Evolutionary conservation across 2,888 invertebrate species (phyloP), one percentile per base, ranked within the genome.

Genomic region (Empis stercorea): DNA sequence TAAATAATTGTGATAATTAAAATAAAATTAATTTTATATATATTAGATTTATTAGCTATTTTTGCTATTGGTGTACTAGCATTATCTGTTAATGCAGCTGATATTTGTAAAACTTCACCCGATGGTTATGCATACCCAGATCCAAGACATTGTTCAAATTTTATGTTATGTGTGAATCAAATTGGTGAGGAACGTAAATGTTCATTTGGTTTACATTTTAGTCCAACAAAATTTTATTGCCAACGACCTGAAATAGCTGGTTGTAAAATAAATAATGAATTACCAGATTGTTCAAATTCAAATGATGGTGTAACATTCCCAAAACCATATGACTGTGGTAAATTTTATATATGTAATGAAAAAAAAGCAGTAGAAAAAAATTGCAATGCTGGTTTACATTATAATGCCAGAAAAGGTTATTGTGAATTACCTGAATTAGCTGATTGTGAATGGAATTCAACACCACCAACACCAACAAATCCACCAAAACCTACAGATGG

Each of bases 301-400:
- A 9, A n/a, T 6, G 32, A 34, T 34, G 38, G 38, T 13, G 17
- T 11, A 17, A 11, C 11, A 4, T 51, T 60, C 2, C 45, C 55
- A 17, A 61, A 63, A 49, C 60, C 61, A 4, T 52, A 55, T 34
- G 54, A 59, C 36, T 63, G 63, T 34, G 53, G 51, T 0, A 61
- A 61, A 45, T 61, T 57, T 38, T 56, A 61, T 6, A 45, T 53
- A 0, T 63, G 63, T 43, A 48, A 46, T 0, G 45, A 48, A 7
- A 58, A 61, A 1, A 66, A 64, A 30, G 56, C 57, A 37, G 64
- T 63, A 52, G 70, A 73, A 41, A 76, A 75, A 44, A 77, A 78
- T 15, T 75, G 75, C 40, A 71, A 71, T 10, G 69, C 71, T 0
- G 72, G 72, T 17, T 68, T 73, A 11, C 75, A 73, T 13, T 76